Conservation (phyloP, 2,113 vertebrate genomes). For the Butorides virescens region DNA sequence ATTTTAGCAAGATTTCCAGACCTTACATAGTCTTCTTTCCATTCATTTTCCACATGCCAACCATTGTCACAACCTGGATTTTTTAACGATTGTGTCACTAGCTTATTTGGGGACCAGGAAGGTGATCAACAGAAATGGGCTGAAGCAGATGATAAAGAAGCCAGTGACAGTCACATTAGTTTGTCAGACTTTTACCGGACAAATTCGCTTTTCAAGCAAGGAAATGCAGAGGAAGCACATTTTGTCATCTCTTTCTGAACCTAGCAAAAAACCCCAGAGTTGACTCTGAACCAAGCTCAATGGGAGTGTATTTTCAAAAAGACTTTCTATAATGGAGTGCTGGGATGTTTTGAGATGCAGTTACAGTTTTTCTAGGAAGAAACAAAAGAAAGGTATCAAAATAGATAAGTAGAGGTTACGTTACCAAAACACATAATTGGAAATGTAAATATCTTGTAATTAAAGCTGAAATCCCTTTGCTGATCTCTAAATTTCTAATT, state of each 20-base stretch:
- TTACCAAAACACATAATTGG: neutral
- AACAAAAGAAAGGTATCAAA: neutral
- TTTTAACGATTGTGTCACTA: neutral
- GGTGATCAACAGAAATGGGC: neutral
- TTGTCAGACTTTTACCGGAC: neutral
- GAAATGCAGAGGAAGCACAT: neutral
- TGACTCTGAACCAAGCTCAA: neutral
- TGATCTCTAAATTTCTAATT: constrained; percentile 47
- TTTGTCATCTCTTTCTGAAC: neutral
- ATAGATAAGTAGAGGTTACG: neutral
- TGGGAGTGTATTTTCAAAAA: neutral
- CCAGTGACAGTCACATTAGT: neutral
- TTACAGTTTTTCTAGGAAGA: neutral
- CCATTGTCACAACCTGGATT: neutral
- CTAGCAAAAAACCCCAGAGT: neutral
- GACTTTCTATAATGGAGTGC: neutral
- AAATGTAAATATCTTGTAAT: neutral
- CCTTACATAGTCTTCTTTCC: neutral
- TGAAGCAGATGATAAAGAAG: neutral
- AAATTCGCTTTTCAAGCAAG: neutral
- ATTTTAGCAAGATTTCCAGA: neutral
- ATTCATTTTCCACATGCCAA: neutral
- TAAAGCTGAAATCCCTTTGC: neutral
- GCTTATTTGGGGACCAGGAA: neutral
- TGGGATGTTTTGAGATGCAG: neutral